phyloP scores from a whole-genome alignment of 2,113 vertebrate genomes.

The Copsychus sechellarum region DNA sequence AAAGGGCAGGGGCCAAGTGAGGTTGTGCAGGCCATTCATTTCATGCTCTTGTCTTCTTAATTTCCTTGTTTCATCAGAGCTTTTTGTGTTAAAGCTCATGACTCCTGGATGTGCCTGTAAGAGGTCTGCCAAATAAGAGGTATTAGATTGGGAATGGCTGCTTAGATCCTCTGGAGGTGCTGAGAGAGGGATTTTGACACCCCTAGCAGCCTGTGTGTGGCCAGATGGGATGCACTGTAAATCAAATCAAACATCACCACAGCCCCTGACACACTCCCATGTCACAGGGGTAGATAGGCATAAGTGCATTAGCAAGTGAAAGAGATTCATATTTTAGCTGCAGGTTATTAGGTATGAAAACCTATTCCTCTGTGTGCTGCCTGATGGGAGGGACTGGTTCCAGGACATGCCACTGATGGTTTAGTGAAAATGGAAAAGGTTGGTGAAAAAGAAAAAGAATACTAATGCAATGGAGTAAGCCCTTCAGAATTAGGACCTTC shows the following conservation, averaged over 20 bases:
- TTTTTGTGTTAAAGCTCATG: neutral
- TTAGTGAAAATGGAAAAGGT: neutral
- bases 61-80: neutral
- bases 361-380: neutral
- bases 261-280: accelerated
- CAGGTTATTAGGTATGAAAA: neutral
- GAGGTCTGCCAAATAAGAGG: neutral
- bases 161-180: neutral
- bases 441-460: neutral
- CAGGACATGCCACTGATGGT: neutral
- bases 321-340: neutral
- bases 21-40: neutral
- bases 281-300: neutral
- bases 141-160: neutral
- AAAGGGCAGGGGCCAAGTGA: neutral
- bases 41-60: neutral
- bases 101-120: neutral
- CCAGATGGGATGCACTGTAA: neutral
- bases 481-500: neutral
- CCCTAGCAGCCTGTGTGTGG: neutral
- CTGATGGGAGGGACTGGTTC: neutral
- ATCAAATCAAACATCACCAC: neutral
- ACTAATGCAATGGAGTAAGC: neutral
- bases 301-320: neutral
- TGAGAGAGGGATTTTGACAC: neutral